Percentiles rank a stretch among this genome's conserved stretches.
These are phyloP conservation scores for Pristiophorus japonicus DNA, from an alignment of 2,113 vertebrate genomes.

Conservation along the genomic window DNA sequence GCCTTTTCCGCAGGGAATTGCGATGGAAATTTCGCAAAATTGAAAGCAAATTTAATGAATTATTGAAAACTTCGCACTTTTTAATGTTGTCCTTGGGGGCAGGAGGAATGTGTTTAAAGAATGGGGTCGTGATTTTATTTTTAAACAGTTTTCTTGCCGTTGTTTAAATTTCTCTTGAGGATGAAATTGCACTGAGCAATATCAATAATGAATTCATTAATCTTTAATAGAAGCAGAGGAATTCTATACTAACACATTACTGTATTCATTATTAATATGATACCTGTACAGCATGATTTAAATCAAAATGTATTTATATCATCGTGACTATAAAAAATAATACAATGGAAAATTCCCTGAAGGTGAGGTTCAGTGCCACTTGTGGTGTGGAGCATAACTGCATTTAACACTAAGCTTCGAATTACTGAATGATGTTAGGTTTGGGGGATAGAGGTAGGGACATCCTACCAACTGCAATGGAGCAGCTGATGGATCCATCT, in stretches of 20 bases:
- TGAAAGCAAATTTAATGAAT: slow-evolving; percentile 8
- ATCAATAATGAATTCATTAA: slow-evolving; percentile 18
- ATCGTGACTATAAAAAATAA: not conserved
- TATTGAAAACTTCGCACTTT: not conserved
- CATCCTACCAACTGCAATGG: too few relatives aligned
- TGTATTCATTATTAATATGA: not conserved
- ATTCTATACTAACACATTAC: not conserved
- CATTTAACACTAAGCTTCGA: not conserved
- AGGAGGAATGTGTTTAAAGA: not conserved
- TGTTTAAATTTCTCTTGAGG: slow-evolving; percentile 18
- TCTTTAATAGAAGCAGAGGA: not conserved
- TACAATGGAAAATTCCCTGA: not conserved
- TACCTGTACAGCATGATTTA: not conserved
- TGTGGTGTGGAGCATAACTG: not conserved
- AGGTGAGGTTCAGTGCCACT: not conserved
- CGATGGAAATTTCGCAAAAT: not conserved
- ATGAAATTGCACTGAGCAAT: not conserved
- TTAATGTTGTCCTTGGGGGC: not conserved
- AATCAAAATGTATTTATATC: not conserved
- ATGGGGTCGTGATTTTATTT: not conserved
- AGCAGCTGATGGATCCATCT: not conserved
- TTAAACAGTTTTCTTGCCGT: slow-evolving; percentile 2
- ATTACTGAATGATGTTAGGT: not conserved
- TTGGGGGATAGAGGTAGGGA: not conserved
- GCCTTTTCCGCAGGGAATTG: not conserved